Evolutionary conservation across 2,113 vertebrate genomes (phyloP).

Genomic region (Melanocharis versteri): DNA sequence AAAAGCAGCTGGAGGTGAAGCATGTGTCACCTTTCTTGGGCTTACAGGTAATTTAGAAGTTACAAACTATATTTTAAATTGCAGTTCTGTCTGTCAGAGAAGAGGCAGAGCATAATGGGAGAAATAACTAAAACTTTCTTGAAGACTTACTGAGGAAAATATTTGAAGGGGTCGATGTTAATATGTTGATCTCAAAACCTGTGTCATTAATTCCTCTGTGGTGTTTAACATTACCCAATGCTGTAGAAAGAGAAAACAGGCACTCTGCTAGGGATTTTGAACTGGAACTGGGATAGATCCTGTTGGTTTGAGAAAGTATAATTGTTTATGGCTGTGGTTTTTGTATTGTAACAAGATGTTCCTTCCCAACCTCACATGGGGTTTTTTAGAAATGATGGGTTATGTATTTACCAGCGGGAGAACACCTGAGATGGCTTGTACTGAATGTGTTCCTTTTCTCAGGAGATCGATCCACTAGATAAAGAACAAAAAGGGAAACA

Average conservation of each 20-base stretch:
- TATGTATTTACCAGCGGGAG: background rate
- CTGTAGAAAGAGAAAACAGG: background rate
- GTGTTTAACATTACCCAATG: rapidly evolving
- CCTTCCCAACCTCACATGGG: background rate
- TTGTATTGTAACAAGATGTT: background rate
- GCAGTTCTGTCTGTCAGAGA: background rate
- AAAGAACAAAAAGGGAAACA: background rate
- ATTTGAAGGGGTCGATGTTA: background rate
- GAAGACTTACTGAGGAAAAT: background rate
- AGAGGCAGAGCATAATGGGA: background rate
- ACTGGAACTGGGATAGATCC: background rate
- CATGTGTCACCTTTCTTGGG: background rate
- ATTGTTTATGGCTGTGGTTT: background rate
- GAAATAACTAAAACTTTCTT: background rate
- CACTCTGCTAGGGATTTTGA: background rate
- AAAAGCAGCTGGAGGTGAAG: background rate
- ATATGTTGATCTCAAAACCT: background rate
- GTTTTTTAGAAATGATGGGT: background rate
- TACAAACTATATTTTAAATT: background rate
- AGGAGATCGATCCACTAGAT: background rate
- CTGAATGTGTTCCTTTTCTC: background rate
- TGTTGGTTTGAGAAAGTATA: background rate
- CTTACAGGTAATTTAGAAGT: background rate
- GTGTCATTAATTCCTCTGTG: background rate
- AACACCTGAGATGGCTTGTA: background rate